These are phyloP conservation scores for Eupithecia vulgata DNA, from an alignment of 2,888 invertebrate genomes.

Conservation along the genomic window DNA sequence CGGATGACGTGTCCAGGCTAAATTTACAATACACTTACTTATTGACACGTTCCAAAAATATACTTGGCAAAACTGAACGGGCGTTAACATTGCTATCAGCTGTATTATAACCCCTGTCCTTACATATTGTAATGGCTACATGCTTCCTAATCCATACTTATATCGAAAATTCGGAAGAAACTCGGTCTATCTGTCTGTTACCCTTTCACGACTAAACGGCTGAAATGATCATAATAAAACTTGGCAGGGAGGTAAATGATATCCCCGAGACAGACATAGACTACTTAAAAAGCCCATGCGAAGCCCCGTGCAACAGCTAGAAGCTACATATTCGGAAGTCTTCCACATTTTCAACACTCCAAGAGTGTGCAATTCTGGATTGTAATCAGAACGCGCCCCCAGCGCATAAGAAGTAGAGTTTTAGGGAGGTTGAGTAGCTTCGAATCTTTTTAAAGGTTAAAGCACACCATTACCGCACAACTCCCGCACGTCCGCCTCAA, in stretches of 20 bases:
- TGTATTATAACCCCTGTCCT: slow-evolving; percentile 74
- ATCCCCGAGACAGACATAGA: no score
- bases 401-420: background rate
- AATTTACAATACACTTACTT: slow-evolving; percentile 82
- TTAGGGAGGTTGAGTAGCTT: background rate
- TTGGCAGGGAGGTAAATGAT: no score
- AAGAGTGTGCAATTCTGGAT: background rate
- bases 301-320: no score
- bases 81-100: slow-evolving; percentile 82
- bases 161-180: no score
- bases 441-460: background rate
- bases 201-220: no score
- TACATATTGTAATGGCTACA: slow-evolving; percentile 50
- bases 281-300: no score
- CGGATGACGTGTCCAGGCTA: slow-evolving; percentile 78
- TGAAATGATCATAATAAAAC: no score
- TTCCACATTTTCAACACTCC: background rate
- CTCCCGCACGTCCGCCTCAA: background rate
- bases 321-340: background rate
- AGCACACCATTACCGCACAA: background rate
- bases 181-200: no score
- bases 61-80: slow-evolving; percentile 82
- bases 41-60: slow-evolving; percentile 84
- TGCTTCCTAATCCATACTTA: slow-evolving; percentile 20
- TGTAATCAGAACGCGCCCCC: background rate